Evolutionary conservation across 2,113 vertebrate genomes (phyloP).

Genomic region (Turdus rufiventris): DNA sequence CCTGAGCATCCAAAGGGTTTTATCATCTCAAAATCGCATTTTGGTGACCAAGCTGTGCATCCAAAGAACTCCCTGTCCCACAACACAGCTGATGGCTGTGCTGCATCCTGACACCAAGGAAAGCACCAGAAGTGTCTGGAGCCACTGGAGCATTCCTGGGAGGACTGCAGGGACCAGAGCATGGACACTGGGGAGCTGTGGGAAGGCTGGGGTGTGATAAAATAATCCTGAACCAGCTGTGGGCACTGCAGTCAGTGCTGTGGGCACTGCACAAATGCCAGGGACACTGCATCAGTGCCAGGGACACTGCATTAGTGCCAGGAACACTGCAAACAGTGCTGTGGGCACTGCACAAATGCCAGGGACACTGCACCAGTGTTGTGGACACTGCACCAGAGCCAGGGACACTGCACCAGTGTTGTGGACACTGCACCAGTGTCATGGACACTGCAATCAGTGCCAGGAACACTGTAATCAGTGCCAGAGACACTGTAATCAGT

Average conservation of each 20-base stretch:
- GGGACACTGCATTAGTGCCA: background rate
- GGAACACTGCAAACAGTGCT: accelerated
- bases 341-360: background rate
- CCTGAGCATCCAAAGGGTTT: background rate
- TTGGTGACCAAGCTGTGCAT: accelerated
- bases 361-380: background rate
- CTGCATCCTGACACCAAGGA: accelerated
- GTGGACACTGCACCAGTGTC: background rate
- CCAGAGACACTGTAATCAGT: no score
- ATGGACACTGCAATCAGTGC: background rate
- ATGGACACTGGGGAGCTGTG: background rate
- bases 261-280: background rate
- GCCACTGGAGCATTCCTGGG: background rate
- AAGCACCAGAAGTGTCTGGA: background rate
- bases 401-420: background rate
- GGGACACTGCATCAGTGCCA: background rate
- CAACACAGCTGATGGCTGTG: background rate
- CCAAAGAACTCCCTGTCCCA: background rate
- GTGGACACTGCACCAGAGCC: background rate
- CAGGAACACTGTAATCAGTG: background rate
- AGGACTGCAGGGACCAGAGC: background rate
- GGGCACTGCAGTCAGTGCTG: background rate
- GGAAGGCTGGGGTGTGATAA: background rate
- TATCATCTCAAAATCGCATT: accelerated
- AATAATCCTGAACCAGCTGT: background rate